Base-by-base conservation (phyloP, 2,888 invertebrate genomes). In the Lasioglossum figueresi region DNA sequence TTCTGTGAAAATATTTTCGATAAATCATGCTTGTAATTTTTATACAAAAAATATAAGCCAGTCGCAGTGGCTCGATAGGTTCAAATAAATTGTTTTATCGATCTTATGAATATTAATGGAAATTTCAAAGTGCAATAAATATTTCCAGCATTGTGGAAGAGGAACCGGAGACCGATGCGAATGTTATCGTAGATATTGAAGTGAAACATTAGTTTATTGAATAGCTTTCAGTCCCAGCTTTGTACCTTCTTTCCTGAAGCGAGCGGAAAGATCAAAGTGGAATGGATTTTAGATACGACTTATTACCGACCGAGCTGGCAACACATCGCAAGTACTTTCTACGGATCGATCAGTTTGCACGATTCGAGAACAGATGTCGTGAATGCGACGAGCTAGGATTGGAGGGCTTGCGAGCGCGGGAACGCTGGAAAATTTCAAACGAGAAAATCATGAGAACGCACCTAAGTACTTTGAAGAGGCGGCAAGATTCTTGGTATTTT, bases 231-330 rank as follows among this genome's bases (percentile, higher is more conserved):
- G 31, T 16, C 43, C 6, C 10, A 37, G 43, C 19, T 23, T 59
- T 85, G 56, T 81, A 12, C 23, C 48, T 80, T 76, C 80, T 23
- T n/a, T 80, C 82, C 76, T 68, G 75, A 59, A 34, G 66, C 82
- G 84, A 37, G 68, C 19, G 68, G 34, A 37, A 23, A 37, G 68
- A 90, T 88, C 88, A 87, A 90, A 90, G 89, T 85, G 83, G 87
- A 89, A 83, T 82, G 82, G 83, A 90, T 89, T 82, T 86, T 86
- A 85, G 83, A 89, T 84, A 83, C 84, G 84, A 90, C 40, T 73
- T 52, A 31, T 40, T 74, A 74, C 72, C 71, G 43, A 74, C n/a
- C 37, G 52, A 23, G 27, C 16, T 27, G 63, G 71, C 56, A 48
- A 73, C 31, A 48, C 19, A 70, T 68, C 48, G 63, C n/a, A 76